Conservation (phyloP, 2,888 invertebrate genomes). For the Drosophila aldrichi region DNA sequence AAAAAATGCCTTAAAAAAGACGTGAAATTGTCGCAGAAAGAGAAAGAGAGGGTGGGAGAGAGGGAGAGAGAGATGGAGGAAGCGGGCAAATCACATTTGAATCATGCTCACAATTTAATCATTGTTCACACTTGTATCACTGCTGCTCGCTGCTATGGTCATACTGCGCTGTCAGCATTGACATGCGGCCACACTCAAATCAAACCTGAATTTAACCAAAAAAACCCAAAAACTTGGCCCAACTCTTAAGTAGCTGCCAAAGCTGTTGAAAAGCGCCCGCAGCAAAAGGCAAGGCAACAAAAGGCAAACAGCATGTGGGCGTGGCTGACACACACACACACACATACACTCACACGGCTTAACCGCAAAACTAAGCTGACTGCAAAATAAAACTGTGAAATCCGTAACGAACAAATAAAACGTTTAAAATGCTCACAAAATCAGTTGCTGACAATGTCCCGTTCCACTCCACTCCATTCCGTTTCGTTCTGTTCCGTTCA, state of each 20-base stretch:
- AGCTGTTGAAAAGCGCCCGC: conserved; percentile 54
- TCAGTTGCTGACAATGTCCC: conserved; percentile 78
- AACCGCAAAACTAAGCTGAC: conserved; percentile 72
- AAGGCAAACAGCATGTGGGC: conserved; percentile 40
- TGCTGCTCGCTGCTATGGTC: not conserved
- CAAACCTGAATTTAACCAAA: conserved; percentile 3
- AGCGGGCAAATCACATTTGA: not conserved
- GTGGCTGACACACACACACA: conserved; percentile 28
- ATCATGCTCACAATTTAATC: conserved; percentile 3
- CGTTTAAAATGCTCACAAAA: conserved; percentile 75
- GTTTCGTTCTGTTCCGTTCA: conserved; percentile 29
- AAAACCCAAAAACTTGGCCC: conserved; percentile 6
- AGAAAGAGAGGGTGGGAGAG: not conserved
- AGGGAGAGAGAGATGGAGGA: too few species aligned
- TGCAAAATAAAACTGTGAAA: conserved; percentile 62
- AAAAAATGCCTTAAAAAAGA: not conserved
- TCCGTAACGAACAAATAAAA: conserved; percentile 70
- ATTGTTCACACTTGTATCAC: conserved; percentile 7
- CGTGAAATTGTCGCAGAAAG: not conserved
- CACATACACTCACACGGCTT: conserved; percentile 20
- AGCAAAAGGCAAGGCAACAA: conserved; percentile 28
- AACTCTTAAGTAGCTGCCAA: conserved; percentile 61
- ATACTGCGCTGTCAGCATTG: conserved; percentile 12
- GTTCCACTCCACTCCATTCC: conserved; percentile 16
- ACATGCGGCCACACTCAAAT: conserved; percentile 37